A percentile compares a stretch with the other conserved stretches of the same genome.
Conservation (phyloP, 2,113 vertebrate species). For the Xerus inauris region DNA sequence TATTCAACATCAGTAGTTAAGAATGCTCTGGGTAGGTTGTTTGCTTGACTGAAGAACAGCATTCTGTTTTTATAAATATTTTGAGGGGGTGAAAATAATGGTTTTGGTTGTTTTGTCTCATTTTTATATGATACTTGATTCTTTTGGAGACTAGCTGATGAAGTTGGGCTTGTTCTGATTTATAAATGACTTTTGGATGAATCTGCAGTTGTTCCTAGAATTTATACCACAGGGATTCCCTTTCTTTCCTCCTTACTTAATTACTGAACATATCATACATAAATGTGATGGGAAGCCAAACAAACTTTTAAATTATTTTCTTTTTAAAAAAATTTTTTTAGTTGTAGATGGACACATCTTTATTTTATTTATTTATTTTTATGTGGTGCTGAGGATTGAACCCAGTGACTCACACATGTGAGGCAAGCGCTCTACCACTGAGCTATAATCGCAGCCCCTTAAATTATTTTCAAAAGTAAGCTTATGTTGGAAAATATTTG, state of each 20-base stretch:
- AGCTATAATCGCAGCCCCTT: no score
- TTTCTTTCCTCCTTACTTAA: slow-evolving; percentile 62
- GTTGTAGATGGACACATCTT: no score
- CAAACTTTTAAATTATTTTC: slow-evolving; percentile 68
- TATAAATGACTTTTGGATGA: slow-evolving; percentile 76
- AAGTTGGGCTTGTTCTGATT: slow-evolving; percentile 67
- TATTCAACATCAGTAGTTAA: slow-evolving; percentile 44
- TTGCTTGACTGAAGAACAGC: slow-evolving; percentile 28
- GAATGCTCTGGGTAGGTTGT: slow-evolving; percentile 14
- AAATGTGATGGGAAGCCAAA: slow-evolving; percentile 61
- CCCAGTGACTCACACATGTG: no score
- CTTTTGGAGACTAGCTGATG: slow-evolving; percentile 37
- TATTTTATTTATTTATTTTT: no score
- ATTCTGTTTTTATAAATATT: slow-evolving; percentile 47
- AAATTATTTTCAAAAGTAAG: slow-evolving; percentile 66
- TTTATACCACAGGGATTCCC: slow-evolving; percentile 74
- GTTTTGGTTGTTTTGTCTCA: slow-evolving; percentile 60
- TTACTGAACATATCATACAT: slow-evolving; percentile 61
- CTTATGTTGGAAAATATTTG: slow-evolving; percentile 67
- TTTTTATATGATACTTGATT: slow-evolving; percentile 68
- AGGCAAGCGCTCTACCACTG: no score
- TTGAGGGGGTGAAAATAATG: slow-evolving; percentile 37
- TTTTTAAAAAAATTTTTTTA: no score
- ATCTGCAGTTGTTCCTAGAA: slow-evolving; percentile 76
- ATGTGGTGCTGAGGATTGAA: no score